phyloP scores from a whole-genome alignment of 1,140 invertebrate species.

The Drosophila oshimai region DNA sequence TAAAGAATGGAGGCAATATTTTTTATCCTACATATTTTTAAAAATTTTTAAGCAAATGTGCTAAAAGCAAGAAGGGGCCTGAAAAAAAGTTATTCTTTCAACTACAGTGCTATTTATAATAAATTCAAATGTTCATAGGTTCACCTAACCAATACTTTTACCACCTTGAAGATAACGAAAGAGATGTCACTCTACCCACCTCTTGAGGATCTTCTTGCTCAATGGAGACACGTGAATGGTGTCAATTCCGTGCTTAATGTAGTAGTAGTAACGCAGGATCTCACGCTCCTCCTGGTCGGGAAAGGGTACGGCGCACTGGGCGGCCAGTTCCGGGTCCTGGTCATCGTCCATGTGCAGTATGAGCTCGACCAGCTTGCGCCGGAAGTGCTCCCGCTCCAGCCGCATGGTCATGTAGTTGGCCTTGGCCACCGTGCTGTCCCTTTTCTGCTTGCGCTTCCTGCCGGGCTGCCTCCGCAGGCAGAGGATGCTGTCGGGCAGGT shows the following conservation, averaged over 20 bases:
- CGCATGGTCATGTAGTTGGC: conserved; percentile 83
- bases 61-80: no score
- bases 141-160: no score
- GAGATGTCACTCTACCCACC: conserved; percentile 70
- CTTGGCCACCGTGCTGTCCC: conserved; percentile 8
- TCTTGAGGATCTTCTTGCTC: conserved; percentile 85
- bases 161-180: no score
- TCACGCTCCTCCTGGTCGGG: conserved; percentile 87
- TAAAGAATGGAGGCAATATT: no score
- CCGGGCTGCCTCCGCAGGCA: conserved; percentile 22
- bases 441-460: conserved; percentile 10
- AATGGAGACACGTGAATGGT: conserved; percentile 93
- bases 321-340: conserved; percentile 76
- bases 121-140: no score
- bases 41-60: no score
- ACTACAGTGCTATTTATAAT: no score
- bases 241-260: conserved; percentile 93
- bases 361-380: conserved; percentile 89
- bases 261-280: conserved; percentile 93
- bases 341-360: conserved; percentile 85
- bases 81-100: no score
- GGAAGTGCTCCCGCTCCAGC: conserved; percentile 91
- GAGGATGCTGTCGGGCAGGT: conserved; percentile 67
- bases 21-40: no score
- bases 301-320: conserved; percentile 62